Evolutionary conservation across 2,888 invertebrate genomes (phyloP).

Genomic region (Ennomos fuscantarius): DNA sequence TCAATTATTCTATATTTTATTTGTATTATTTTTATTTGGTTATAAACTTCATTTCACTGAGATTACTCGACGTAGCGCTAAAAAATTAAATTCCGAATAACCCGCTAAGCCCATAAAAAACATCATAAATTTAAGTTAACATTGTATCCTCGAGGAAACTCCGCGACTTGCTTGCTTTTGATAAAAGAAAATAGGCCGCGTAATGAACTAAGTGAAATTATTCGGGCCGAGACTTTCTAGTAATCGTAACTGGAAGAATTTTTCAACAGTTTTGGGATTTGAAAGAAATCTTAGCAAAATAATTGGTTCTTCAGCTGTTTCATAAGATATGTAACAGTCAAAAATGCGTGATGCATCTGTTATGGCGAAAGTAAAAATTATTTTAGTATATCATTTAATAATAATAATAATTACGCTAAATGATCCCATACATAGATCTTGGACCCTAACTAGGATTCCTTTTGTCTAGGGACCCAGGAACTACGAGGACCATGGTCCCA

Average conservation of each 20-base stretch:
- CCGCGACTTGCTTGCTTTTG: constrained; percentile 59
- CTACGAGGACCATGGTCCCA: no score
- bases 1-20: constrained; percentile 5
- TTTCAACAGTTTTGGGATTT: not conserved
- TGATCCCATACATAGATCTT: no score
- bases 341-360: no score
- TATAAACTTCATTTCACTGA: constrained; percentile 14
- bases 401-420: no score
- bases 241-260: constrained; percentile 5
- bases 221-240: constrained; percentile 9
- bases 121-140: constrained; percentile 61
- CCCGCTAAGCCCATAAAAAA: constrained; percentile 48
- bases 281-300: no score
- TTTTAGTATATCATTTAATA: no score
- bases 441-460: no score
- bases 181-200: constrained; percentile 51
- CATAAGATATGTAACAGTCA: no score
- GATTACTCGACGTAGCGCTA: constrained; percentile 30
- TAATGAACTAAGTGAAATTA: constrained; percentile 38
- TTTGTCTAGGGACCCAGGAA: no score
- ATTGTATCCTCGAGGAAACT: constrained; percentile 54
- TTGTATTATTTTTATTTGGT: constrained; percentile 11
- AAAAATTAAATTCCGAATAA: constrained; percentile 60
- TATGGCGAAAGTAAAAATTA: no score
- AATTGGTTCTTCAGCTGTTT: no score